Conservation (phyloP, 2,797 vertebrate genomes). For the Myotis pilosus region DNA sequence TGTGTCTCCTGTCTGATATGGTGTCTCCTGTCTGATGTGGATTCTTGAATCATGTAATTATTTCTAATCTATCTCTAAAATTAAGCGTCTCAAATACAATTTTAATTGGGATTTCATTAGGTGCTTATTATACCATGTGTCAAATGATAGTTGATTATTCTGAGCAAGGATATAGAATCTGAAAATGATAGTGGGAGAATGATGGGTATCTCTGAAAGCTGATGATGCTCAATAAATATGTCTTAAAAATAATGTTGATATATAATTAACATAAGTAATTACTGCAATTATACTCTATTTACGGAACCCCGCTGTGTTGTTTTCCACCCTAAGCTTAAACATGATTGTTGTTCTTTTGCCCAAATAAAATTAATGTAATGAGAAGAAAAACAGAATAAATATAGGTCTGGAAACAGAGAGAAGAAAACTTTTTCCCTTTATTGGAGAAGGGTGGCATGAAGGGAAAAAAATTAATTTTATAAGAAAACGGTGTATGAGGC, state of each 20-base stretch:
- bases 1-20: slow-evolving; percentile 57
- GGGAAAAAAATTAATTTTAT: slow-evolving; percentile 22
- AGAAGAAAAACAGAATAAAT: slow-evolving; percentile 67
- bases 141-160: slow-evolving; percentile 63
- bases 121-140: slow-evolving; percentile 61
- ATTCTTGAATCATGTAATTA: slow-evolving; percentile 68
- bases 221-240: slow-evolving; percentile 72
- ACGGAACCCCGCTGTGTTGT: slow-evolving; percentile 56
- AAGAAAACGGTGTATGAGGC: not conserved
- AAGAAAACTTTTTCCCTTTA: slow-evolving; percentile 46
- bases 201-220: slow-evolving; percentile 60
- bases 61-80: slow-evolving; percentile 65
- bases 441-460: not conserved
- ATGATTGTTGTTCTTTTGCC: slow-evolving; percentile 67
- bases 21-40: slow-evolving; percentile 53
- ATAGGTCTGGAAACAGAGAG: slow-evolving; percentile 31
- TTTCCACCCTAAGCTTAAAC: slow-evolving; percentile 64
- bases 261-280: slow-evolving; percentile 71
- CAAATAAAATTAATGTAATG: slow-evolving; percentile 69
- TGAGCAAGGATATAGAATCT: slow-evolving; percentile 59
- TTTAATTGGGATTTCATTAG: slow-evolving; percentile 70
- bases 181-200: slow-evolving; percentile 52
- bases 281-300: slow-evolving; percentile 73
- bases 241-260: slow-evolving; percentile 70
- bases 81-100: slow-evolving; percentile 69